Evolutionary conservation across 1,140 invertebrate genomes (phyloP).

Genomic region (Trypoxylus dichotomus): DNA sequence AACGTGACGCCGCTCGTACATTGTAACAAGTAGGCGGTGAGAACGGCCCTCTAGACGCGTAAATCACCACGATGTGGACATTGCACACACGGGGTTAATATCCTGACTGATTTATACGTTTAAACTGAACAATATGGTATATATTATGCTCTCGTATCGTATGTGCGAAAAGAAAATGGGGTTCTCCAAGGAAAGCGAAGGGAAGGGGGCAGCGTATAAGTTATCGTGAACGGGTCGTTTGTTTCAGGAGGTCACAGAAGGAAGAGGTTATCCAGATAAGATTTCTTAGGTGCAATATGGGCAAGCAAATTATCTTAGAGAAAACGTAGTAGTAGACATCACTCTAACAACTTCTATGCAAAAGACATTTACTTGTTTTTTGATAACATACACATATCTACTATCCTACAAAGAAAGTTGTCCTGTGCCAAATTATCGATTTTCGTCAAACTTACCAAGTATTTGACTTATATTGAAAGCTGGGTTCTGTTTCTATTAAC

Average conservation of each 20-base stretch:
- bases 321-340: not conserved
- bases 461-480: no score
- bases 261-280: not conserved
- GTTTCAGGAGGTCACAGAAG: not conserved
- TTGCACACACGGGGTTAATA: constrained; percentile 53
- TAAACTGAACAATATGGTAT: constrained; percentile 26
- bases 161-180: constrained; percentile 17
- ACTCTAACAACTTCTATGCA: no score
- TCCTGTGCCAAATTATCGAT: no score
- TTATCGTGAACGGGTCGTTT: not conserved
- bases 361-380: no score
- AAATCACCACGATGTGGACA: constrained; percentile 50
- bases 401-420: no score
- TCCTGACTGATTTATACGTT: constrained; percentile 48
- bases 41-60: constrained; percentile 51
- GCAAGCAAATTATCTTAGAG: not conserved
- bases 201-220: not conserved
- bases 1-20: constrained; percentile 41
- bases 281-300: not conserved
- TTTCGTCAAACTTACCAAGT: no score
- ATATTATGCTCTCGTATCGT: constrained; percentile 3
- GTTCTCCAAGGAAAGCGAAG: not conserved
- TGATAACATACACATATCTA: no score
- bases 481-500: no score
- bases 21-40: constrained; percentile 49